These are phyloP conservation scores for Holacanthella duospinosa DNA, from an alignment of 2,888 invertebrate genomes.

Conservation along the genomic window DNA sequence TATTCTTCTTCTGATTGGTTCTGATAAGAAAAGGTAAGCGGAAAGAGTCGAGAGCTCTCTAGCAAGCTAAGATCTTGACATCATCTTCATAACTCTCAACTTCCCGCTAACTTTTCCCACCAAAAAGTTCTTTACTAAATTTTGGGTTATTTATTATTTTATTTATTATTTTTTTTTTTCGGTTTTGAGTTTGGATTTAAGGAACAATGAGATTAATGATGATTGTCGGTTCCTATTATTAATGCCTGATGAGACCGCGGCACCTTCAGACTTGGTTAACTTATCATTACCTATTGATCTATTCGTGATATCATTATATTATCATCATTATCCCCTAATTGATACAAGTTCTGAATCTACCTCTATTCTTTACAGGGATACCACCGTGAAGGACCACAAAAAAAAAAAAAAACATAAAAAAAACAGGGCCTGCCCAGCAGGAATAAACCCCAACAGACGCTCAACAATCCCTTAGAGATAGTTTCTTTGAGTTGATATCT, in stretches of 20 bases:
- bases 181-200: neutral
- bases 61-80: no score
- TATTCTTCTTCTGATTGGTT: no score
- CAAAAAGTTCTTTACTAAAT: no score
- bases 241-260: conserved; percentile 4
- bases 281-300: conserved; percentile 4
- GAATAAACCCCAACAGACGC: no score
- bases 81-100: no score
- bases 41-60: no score
- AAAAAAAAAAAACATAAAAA: neutral
- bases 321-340: conserved; percentile 1
- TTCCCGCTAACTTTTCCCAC: no score
- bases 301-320: conserved; percentile 6
- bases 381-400: neutral
- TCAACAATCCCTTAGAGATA: no score
- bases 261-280: conserved; percentile 5
- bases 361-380: neutral
- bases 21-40: no score
- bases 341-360: conserved; percentile 1
- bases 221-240: conserved; percentile 4
- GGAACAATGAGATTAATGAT: conserved; percentile 5
- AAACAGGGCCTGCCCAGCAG: no score
- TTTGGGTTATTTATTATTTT: no score
- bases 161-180: neutral
- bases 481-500: no score